phyloP scores from a whole-genome alignment of 2,888 invertebrate genomes.

The Eueremaeus valkanovi region DNA sequence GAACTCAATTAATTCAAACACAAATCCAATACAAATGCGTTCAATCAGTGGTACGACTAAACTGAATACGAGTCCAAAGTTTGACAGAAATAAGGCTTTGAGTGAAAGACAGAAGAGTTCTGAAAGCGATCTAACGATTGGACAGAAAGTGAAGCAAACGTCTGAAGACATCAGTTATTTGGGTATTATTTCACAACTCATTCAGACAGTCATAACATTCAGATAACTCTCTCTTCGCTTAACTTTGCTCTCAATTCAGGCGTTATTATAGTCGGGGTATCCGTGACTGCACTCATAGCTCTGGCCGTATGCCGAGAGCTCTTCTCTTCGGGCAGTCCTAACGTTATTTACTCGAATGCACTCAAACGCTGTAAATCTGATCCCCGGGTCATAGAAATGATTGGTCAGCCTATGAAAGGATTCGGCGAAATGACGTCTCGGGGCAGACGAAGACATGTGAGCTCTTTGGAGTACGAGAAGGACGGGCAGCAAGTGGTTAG shows the following conservation, averaged over 20 bases:
- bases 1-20: neutral
- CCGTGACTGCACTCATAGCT: slow-evolving; percentile 73
- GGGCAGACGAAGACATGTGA: slow-evolving; percentile 76
- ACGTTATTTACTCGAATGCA: slow-evolving; percentile 75
- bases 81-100: neutral
- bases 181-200: slow-evolving; percentile 49
- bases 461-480: slow-evolving; percentile 66
- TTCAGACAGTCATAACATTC: neutral
- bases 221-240: no score
- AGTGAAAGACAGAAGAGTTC: neutral
- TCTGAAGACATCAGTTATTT: slow-evolving; percentile 83
- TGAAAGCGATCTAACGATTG: slow-evolving; percentile 15
- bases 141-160: slow-evolving; percentile 69
- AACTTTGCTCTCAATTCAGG: slow-evolving; percentile 49
- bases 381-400: slow-evolving; percentile 65
- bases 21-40: neutral
- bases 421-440: slow-evolving; percentile 81
- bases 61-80: neutral
- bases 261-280: slow-evolving; percentile 73
- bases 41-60: neutral
- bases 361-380: slow-evolving; percentile 70
- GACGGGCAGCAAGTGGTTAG: slow-evolving; percentile 74
- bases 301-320: slow-evolving; percentile 79
- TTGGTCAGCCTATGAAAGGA: slow-evolving; percentile 84
- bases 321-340: slow-evolving; percentile 81